Evolutionary conservation across 2,888 invertebrate species (phyloP), one percentile per base, ranked within the genome.

Genomic region (Aleiodes testaceus): DNA sequence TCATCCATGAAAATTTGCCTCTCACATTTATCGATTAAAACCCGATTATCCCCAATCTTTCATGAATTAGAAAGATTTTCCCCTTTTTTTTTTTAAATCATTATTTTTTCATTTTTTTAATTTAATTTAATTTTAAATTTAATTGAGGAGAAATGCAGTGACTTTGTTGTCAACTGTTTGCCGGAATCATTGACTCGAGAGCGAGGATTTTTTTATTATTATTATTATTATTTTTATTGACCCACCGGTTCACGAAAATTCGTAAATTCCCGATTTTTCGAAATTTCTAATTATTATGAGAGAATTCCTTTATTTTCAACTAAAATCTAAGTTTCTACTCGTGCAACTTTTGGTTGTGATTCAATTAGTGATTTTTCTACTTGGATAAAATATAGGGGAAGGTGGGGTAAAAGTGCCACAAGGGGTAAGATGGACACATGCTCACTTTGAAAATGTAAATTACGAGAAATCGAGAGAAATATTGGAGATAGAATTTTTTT

Each of bases 321-420:
- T 42, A 59, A 26, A 26, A 16, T 42, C 42, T 59, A 59, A 14
- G 45, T 30, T 16, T 50, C 66, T 66, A 66, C 66, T 52, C 66
- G 66, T 66, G 66, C 66, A 66, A 14, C 5, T 63, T 45, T 2
- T 22, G 20, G 16, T 18, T 11, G 18, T 63, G n/a, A 44, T 63
- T 22, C 1, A 26, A 53, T 52, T 42, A 36, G 42, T 52, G 18
- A 18, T 36, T 36, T 12, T n/a, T 30, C 52, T 50, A 66, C 52
- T 66, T 52, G 30, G 30, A 36, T 5, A 49, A 49, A 49, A 49
- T 49, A 16, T 49, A 16, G 1, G 36, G 36, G 11, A 2, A 36
- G 2, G 6, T 11, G 2, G n/a, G n/a, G n/a, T n/a, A n/a, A n/a
- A n/a, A n/a, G n/a, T n/a, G n/a, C n/a, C n/a, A n/a, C n/a, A n/a